Conservation (phyloP, 2,888 invertebrate genomes). For the Oscheius onirici region DNA sequence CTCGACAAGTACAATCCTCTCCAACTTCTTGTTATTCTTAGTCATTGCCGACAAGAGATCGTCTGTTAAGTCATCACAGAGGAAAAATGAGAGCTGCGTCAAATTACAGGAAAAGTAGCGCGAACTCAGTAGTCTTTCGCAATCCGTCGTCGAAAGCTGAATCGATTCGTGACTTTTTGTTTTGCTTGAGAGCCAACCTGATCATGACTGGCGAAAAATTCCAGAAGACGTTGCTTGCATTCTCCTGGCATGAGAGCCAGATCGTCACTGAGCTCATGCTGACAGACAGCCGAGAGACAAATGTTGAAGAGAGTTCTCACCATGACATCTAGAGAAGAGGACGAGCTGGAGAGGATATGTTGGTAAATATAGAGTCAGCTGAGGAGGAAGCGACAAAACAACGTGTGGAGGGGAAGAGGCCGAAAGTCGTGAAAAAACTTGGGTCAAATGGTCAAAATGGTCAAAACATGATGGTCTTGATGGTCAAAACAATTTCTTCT, state of each 20-base stretch:
- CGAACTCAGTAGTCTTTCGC: slow-evolving; percentile 56
- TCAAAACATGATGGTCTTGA: no score
- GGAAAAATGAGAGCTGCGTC: slow-evolving; percentile 61
- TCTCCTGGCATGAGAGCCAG: slow-evolving; percentile 62
- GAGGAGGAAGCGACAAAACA: not conserved
- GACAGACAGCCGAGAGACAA: slow-evolving; percentile 61
- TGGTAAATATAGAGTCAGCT: not conserved
- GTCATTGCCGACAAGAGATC: slow-evolving; percentile 54
- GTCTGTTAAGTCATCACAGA: slow-evolving; percentile 56
- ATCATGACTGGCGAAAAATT: slow-evolving; percentile 69
- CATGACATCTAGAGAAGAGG: slow-evolving; percentile 40
- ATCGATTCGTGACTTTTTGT: slow-evolving; percentile 28
- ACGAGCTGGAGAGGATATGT: not conserved
- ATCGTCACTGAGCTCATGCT: slow-evolving; percentile 54
- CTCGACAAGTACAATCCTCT: slow-evolving; percentile 65
- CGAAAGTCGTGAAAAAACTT: no score
- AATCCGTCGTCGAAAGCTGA: slow-evolving; percentile 58
- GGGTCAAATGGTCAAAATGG: no score
- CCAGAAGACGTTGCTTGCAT: slow-evolving; percentile 63
- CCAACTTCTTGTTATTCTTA: slow-evolving; percentile 56
- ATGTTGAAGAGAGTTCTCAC: slow-evolving; percentile 63
- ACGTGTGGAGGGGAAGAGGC: not conserved
- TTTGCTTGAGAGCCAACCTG: slow-evolving; percentile 48
- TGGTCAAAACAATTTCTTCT: no score
- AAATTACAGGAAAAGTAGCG: slow-evolving; percentile 63